Percentiles rank a stretch among this genome's conserved stretches.
These are phyloP conservation scores for Sebastiscus albofasciatus DNA, from an alignment of 2,797 vertebrate species.

Conservation along the genomic window DNA sequence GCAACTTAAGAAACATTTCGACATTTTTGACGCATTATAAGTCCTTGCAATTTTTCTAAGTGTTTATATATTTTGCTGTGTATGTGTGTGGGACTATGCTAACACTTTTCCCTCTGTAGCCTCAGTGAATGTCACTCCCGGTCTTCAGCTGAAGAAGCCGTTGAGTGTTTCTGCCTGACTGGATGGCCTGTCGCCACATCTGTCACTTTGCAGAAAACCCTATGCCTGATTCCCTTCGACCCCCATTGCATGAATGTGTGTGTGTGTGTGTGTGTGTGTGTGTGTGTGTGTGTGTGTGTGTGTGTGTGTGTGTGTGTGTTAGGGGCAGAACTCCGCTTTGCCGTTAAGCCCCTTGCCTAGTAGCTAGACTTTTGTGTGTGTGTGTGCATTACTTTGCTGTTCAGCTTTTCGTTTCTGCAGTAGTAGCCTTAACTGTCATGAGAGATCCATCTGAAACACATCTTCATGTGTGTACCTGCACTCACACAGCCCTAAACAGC, in stretches of 20 bases:
- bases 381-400: not conserved
- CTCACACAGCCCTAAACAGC: not conserved
- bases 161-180: conserved; percentile 73
- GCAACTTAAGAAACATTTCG: not conserved
- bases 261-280: conserved; percentile 10
- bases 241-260: conserved; percentile 8
- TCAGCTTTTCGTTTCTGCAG: conserved; percentile 8
- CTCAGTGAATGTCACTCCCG: conserved; percentile 60
- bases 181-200: conserved; percentile 69
- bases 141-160: conserved; percentile 52
- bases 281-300: conserved; percentile 3
- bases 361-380: not conserved
- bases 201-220: conserved; percentile 69
- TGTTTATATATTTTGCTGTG: not conserved
- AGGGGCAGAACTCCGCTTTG: not conserved
- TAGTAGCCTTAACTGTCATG: not conserved
- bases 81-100: not conserved
- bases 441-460: not conserved
- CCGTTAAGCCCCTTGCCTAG: not conserved
- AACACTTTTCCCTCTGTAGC: conserved; percentile 33
- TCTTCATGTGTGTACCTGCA: not conserved
- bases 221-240: conserved; percentile 47
- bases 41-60: not conserved
- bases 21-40: not conserved
- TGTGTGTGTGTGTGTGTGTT: conserved; percentile 1